phyloP scores from a whole-genome alignment of 2,113 vertebrate genomes.

The Anser brachyrhynchus region DNA sequence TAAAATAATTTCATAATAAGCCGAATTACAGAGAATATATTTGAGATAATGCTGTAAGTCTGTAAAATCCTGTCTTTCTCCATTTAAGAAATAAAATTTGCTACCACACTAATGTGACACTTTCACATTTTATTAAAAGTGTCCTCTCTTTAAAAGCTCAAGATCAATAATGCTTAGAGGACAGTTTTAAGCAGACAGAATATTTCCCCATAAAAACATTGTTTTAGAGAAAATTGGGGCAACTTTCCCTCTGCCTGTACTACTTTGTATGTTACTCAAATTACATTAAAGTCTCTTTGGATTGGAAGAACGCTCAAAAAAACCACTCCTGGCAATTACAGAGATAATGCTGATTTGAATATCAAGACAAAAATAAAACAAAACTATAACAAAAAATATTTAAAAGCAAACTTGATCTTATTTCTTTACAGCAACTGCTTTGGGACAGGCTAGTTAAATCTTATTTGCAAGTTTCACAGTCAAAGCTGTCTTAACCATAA shows the following conservation, averaged over 20 bases:
- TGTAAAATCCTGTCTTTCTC: neutral
- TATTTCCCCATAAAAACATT: neutral
- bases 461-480: neutral
- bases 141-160: neutral
- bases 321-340: neutral
- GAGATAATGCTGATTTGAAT: neutral
- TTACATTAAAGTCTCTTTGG: no score
- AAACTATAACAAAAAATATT: no score
- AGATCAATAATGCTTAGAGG: neutral
- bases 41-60: neutral
- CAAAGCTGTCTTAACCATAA: neutral
- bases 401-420: no score
- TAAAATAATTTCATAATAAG: neutral
- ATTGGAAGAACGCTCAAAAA: no score
- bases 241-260: no score
- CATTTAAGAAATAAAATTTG: neutral
- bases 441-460: neutral
- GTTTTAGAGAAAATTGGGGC: no score
- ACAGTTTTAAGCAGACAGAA: neutral
- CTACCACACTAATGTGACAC: neutral
- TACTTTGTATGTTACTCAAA: no score
- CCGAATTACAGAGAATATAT: neutral
- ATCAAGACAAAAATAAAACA: neutral
- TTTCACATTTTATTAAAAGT: neutral
- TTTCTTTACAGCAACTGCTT: neutral